Evolutionary conservation across 2,797 vertebrate species (phyloP).

Genomic region (Enteromius argenteus): DNA sequence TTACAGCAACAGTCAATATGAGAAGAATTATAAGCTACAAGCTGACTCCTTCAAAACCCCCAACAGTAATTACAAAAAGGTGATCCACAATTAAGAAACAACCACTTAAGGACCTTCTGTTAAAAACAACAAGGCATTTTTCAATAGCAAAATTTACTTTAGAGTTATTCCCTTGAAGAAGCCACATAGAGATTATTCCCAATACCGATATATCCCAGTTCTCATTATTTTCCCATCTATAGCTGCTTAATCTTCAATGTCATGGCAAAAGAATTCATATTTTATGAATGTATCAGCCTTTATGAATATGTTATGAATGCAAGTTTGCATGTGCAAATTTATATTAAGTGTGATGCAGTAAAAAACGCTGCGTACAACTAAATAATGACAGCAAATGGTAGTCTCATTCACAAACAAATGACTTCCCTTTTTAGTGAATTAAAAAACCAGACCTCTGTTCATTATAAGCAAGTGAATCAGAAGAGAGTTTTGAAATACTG

Average conservation of each 20-base stretch:
- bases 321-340: background rate
- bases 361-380: background rate
- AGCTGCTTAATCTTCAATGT: background rate
- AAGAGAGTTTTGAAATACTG: background rate
- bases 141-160: background rate
- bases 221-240: too few species aligned
- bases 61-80: background rate
- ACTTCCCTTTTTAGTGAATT: background rate
- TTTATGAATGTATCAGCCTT: background rate
- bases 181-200: background rate
- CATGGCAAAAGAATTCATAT: background rate
- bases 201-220: background rate
- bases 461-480: background rate
- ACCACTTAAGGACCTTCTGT: background rate
- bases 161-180: background rate
- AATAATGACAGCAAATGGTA: too few species aligned
- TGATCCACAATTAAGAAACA: background rate
- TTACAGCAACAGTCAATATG: conserved; percentile 12
- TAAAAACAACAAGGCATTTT: background rate
- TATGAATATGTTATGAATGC: background rate
- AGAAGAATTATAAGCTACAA: conserved; percentile 5
- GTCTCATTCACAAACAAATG: background rate
- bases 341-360: background rate
- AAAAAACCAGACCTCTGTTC: background rate
- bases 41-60: background rate